Percentiles rank a stretch among this genome's conserved stretches.
phyloP scores from a whole-genome alignment of 2,888 invertebrate species.

The Melanophora roralis region DNA sequence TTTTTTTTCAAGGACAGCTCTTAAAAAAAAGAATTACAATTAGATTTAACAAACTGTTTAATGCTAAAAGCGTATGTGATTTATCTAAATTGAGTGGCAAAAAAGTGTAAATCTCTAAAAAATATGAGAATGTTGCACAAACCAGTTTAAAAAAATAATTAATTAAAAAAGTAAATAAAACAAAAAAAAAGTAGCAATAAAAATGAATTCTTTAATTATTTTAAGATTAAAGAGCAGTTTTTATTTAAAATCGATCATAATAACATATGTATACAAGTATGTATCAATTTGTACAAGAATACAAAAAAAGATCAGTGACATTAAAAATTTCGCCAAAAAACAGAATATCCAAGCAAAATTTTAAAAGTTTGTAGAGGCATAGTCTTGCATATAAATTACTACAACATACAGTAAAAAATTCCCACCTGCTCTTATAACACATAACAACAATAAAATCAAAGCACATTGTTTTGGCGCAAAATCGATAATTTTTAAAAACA shows the following conservation, averaged over 20 bases:
- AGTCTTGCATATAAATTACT: background rate
- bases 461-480: background rate
- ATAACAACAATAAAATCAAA: background rate
- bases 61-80: too few species aligned
- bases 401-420: constrained; percentile 16
- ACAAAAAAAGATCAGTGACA: constrained; percentile 54
- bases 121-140: too few species aligned
- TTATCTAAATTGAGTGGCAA: too few species aligned
- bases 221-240: constrained; percentile 46
- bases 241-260: constrained; percentile 34
- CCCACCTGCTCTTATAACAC: constrained; percentile 47
- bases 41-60: too few species aligned
- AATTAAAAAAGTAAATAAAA: constrained; percentile 18
- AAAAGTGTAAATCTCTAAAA: too few species aligned
- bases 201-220: background rate
- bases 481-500: background rate
- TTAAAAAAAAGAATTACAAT: too few species aligned
- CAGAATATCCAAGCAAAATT: background rate
- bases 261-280: background rate
- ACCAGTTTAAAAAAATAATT: constrained; percentile 5
- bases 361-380: background rate
- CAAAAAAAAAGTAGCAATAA: background rate
- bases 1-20: too few species aligned
- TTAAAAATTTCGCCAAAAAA: constrained; percentile 22
- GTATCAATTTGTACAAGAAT: background rate